Evolutionary conservation across 2,797 vertebrate species (phyloP), one percentile per base, ranked within the genome.

Genomic region (Rhabdophis nuchalis): DNA sequence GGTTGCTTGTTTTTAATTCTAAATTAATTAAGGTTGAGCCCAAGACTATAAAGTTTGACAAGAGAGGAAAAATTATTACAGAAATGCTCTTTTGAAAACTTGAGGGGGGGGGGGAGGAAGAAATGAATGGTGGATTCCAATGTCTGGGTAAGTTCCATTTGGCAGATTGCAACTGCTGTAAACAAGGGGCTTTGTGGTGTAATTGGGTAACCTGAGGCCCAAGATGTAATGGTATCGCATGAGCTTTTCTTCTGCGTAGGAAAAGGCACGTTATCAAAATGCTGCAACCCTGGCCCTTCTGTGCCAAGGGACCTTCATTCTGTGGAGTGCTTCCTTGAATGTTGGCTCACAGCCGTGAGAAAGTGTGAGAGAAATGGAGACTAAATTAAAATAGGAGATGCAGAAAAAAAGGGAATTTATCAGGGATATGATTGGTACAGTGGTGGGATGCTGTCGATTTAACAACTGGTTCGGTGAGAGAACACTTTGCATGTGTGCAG

Each of bases 1-100:
- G 87, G 6, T 56, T 89, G 88, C 60, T 86, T 68, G 53, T 86
- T 86, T 85, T 89, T n/a, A 68, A 89, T 64, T 92, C 91, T 57
- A 64, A 86, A 92, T 89, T 64, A 86, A 89, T 92, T 89, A 89
- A 29, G 50, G 11, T 53, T 89, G 87, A 61, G 23, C 25, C n/a
- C 29, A 53, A 85, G 72, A 58, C 29, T 85, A 92, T 46, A 0
- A 29, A 53, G 56, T 64, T 61, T 86, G 91, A 85, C 88, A 41
- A 89, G 52, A 54, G 77, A 56, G 60, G 32, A 52, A 54, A 85
- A 68, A 86, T 32, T 85, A n/a, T 89, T 89, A 56, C 60, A 64
- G 86, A 61, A 54, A 86, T 64, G 10, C 57, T 89, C 25, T 58
- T 29, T 23, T n/a, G n/a, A 53, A 50, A 41, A 64, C 50, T 25